Base-by-base conservation (phyloP, 2,113 vertebrate genomes). In the Laticauda laticaudata region DNA sequence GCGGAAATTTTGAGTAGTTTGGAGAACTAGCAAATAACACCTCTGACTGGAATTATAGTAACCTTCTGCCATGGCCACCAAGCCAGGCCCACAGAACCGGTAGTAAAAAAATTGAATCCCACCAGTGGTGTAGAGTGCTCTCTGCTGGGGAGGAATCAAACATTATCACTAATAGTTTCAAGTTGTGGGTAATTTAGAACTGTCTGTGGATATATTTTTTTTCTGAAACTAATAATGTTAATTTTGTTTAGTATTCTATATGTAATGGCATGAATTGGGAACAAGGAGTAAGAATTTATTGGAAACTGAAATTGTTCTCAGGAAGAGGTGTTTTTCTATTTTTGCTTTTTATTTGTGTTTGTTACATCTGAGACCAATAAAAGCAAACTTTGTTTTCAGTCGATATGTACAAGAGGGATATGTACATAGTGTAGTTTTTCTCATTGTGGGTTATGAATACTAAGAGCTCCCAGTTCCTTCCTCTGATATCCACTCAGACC, bases 91-190 rank as follows among this genome's bases (percentile, higher is more conserved):
- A 51, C 48, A 51, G 48, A 51, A 51, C 8, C 8, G 1, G 48
- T 51, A 51, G 48, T 51, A 51, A 51, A 10, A 9, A 51, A 10
- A 51, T 51, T 51, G 8, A 51, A 51, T 51, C 8, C 48, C 48
- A 51, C 48, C 48, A 51, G 8, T 51, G 48, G 8, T 51, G 48
- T 51, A 51, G 48, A 9, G 92, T 96, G 97, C 96, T 96, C 94
- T 95, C 96, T 97, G 93, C 95, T 97, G 96, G 95, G 96, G 9
- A 26, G 18, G 12, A 2, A 24, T 51, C 57, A n/a, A 51, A 88
- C 20, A 51, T 91, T 94, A 61, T n/a, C 34, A 91, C 20, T 14
- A 20, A 23, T 1, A 85, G 0, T 34, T 61, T 24, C 86, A 45
- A 0, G 0, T 90, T 34, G 23, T 55, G 20, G 21, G 91, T 53